Percentiles rank a stretch among this genome's conserved stretches.
phyloP scores from a whole-genome alignment of 2,888 invertebrate genomes.

The Lagria hirta region DNA sequence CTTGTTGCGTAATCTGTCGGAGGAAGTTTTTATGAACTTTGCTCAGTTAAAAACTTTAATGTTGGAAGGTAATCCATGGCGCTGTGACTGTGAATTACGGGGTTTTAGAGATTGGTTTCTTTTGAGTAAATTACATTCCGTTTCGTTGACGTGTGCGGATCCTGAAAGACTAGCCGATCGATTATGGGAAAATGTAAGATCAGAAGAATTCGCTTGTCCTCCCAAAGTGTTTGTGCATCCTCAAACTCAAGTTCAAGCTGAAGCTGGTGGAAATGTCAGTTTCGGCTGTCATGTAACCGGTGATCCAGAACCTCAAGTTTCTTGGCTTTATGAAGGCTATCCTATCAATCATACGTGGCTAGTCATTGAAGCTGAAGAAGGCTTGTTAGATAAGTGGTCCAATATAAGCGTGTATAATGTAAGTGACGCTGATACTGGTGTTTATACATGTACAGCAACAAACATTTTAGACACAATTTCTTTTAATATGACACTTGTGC shows the following conservation, averaged over 20 bases:
- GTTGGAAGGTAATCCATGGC: slow-evolving; percentile 86
- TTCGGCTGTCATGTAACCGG: slow-evolving; percentile 80
- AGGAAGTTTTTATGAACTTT: slow-evolving; percentile 69
- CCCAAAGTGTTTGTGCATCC: slow-evolving; percentile 63
- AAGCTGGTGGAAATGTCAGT: slow-evolving; percentile 79
- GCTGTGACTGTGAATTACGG: slow-evolving; percentile 83
- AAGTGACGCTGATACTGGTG: slow-evolving; percentile 78
- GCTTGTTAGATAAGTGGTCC: slow-evolving; percentile 64
- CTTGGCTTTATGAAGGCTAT: slow-evolving; percentile 79
- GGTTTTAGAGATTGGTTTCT: slow-evolving; percentile 84
- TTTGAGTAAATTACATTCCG: slow-evolving; percentile 70
- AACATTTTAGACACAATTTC: slow-evolving; percentile 66
- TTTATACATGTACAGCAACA: slow-evolving; percentile 79
- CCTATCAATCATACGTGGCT: slow-evolving; percentile 60
- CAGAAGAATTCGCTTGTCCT: slow-evolving; percentile 79
- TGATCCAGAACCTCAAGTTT: slow-evolving; percentile 80
- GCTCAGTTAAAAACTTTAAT: slow-evolving; percentile 77
- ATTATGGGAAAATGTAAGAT: slow-evolving; percentile 75
- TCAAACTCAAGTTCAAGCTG: slow-evolving; percentile 61
- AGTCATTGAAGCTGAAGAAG: slow-evolving; percentile 54
- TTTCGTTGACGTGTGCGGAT: slow-evolving; percentile 71
- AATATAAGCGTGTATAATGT: slow-evolving; percentile 82
- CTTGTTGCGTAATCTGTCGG: slow-evolving; percentile 69
- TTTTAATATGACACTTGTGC: slow-evolving; percentile 65
- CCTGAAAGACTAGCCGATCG: slow-evolving; percentile 70